Conservation (phyloP, 2,888 invertebrate genomes). For the Bhutanitis thaidina region DNA sequence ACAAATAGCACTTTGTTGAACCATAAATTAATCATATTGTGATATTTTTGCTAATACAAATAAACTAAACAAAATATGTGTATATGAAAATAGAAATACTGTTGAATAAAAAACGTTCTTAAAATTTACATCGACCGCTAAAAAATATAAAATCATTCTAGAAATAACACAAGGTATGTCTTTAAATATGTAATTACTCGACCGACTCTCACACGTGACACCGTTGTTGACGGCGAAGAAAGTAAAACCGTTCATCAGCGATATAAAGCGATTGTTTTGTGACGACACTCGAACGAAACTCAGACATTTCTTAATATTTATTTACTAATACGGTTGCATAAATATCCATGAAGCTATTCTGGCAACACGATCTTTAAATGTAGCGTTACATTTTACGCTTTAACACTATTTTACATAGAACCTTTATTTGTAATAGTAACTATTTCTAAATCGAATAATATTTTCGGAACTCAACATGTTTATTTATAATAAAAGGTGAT, state of each 20-base stretch:
- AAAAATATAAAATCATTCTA: too few species aligned
- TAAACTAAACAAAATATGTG: background rate
- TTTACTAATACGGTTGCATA: constrained; percentile 7
- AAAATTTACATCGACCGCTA: too few species aligned
- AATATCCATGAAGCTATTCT: background rate
- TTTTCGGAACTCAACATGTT: background rate
- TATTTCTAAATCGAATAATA: background rate
- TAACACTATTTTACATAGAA: constrained; percentile 3
- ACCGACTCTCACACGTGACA: constrained; percentile 14
- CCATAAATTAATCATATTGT: too few species aligned
- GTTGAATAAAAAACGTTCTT: too few species aligned
- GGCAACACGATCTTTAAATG: background rate
- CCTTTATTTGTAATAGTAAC: background rate
- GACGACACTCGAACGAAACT: background rate
- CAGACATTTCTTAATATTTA: constrained; percentile 3
- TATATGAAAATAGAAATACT: too few species aligned
- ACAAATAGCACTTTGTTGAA: too few species aligned
- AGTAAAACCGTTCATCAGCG: constrained; percentile 8
- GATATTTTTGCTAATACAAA: background rate
- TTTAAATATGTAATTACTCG: background rate
- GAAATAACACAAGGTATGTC: too few species aligned
- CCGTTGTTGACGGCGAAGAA: constrained; percentile 7
- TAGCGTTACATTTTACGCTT: background rate
- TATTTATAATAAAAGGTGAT: background rate
- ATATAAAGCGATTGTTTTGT: constrained; percentile 12